phyloP scores from a whole-genome alignment of 2,888 invertebrate genomes.

The Drosophila atripex region DNA sequence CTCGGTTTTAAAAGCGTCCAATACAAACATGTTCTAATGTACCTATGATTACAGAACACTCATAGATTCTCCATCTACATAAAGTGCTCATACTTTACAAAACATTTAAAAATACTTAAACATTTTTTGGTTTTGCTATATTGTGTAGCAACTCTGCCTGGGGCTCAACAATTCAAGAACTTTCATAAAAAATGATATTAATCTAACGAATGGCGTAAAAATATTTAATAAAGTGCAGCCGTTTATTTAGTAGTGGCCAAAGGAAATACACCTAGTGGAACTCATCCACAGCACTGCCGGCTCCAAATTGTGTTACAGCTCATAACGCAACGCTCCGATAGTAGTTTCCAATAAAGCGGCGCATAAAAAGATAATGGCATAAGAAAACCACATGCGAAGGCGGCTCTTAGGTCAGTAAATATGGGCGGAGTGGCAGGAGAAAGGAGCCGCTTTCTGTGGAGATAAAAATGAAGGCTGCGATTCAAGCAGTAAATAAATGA shows the following conservation, averaged over 20 bases:
- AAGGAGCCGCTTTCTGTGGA: conserved; percentile 40
- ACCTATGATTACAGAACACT: too few species aligned
- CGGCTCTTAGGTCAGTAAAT: conserved; percentile 49
- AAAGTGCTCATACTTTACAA: too few species aligned
- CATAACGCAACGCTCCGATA: conserved; percentile 56
- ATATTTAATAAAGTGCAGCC: neutral
- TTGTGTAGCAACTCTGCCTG: neutral
- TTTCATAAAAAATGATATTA: neutral
- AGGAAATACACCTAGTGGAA: neutral
- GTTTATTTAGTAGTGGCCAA: neutral
- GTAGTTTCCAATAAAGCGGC: conserved; percentile 53
- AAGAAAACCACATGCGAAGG: conserved; percentile 48
- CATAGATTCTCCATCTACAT: too few species aligned
- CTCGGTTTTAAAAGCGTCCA: too few species aligned
- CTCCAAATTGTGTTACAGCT: conserved; percentile 50
- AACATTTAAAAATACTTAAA: too few species aligned
- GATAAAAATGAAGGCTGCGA: conserved; percentile 65
- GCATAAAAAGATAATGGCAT: conserved; percentile 64
- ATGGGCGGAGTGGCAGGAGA: conserved; percentile 29
- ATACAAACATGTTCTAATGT: too few species aligned
- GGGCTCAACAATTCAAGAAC: neutral
- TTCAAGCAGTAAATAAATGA: conserved; percentile 40
- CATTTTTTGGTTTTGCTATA: too few species aligned
- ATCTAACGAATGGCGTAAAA: neutral
- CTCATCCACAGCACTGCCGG: neutral